Evolutionary conservation across 1,140 invertebrate species (phyloP), one percentile per base, ranked within the genome.

Genomic region (Holcopasites calliopsidis): DNA sequence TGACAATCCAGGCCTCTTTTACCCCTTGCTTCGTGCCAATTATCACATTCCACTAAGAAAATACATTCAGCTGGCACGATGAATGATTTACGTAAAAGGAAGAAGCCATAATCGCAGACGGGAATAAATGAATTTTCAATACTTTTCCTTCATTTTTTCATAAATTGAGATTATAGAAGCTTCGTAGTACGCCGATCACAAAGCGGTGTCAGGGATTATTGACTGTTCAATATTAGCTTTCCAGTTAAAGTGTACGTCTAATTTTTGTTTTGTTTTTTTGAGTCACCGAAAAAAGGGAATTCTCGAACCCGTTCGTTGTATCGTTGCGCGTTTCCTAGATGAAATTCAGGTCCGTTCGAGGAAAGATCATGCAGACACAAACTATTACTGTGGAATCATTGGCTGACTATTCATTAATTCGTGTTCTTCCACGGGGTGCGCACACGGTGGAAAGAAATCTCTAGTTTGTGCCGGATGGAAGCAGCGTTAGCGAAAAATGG

Each of bases 391-490:
- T 18, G 5, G 52, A 18, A 23, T 26, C 35, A 61, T 40, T 6
- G 47, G 0, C 4, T 8, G 2, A 2, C 13, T 21, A 28, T 61
- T 61, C 4, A 47, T 11, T 47, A 16, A 31, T 18, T 55, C 7
- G 16, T 23, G 16, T 21, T 5, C 18, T 26, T 47, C 44, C 44
- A n/a, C 11, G 44, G 52, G 61, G 44, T 71, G 69, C 68, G 54
- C 61, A 70, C 49, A 76, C 74, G 57, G 31, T 61, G 26, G 21
- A 66, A 64, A 79, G 50, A 62, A 74, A 75, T 54, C 21, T 74
- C 40, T 7, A 10, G 44, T 42, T 47, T 38, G 50, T 42, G 61
- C 55, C 61, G 71, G 71, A 74, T 74, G 23, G 71, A 55, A 74
- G 66, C 61, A 66, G 55, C 47, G 62, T 76, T 62, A 5, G 40